Evolutionary conservation across 92 coral and sea anemone genomes (phyloP).

Genomic region (Paragorgia papillata): DNA sequence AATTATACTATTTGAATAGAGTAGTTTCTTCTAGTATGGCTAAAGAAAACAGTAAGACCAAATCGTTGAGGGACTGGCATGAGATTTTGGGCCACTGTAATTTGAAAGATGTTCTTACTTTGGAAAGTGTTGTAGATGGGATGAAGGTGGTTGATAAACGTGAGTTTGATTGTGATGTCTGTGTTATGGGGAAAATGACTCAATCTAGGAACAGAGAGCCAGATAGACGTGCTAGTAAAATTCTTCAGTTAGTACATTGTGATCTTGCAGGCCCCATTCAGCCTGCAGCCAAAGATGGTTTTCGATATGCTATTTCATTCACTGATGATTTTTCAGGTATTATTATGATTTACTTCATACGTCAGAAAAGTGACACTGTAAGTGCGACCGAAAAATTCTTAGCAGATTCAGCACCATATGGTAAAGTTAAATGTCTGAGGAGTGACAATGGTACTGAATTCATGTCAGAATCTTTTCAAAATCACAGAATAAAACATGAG

Average conservation of each 20-base stretch:
- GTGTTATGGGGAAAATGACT: constrained; percentile 34
- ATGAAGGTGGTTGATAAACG: constrained; percentile 3
- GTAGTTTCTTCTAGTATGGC: constrained; percentile 11
- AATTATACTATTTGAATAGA: constrained; percentile 40
- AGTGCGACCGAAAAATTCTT: constrained; percentile 40
- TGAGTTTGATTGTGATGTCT: constrained; percentile 31
- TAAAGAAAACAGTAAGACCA: constrained; percentile 14
- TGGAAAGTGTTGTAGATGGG: constrained; percentile 38
- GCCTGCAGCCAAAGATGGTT: too few relatives aligned
- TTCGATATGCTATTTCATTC: too few relatives aligned
- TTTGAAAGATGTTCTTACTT: constrained; percentile 13
- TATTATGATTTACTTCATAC: constrained; percentile 46
- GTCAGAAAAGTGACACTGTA: constrained; percentile 45
- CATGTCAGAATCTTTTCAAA: constrained; percentile 30
- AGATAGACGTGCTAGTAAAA: constrained; percentile 6
- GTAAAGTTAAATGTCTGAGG: constrained; percentile 41
- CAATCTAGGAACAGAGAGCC: constrained; percentile 28
- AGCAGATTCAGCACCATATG: constrained; percentile 47
- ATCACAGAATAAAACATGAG: constrained; percentile 40
- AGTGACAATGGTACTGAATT: constrained; percentile 54
- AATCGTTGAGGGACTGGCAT: constrained; percentile 30
- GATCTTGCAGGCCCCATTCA: constrained; percentile 58
- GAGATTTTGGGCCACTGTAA: constrained; percentile 33
- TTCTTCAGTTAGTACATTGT: constrained; percentile 44
- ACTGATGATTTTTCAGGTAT: too few relatives aligned